Percentiles rank a stretch among this genome's conserved stretches.
These are phyloP conservation scores for Vanessa cardui DNA, from an alignment of 2,888 invertebrate genomes.

Conservation along the genomic window DNA sequence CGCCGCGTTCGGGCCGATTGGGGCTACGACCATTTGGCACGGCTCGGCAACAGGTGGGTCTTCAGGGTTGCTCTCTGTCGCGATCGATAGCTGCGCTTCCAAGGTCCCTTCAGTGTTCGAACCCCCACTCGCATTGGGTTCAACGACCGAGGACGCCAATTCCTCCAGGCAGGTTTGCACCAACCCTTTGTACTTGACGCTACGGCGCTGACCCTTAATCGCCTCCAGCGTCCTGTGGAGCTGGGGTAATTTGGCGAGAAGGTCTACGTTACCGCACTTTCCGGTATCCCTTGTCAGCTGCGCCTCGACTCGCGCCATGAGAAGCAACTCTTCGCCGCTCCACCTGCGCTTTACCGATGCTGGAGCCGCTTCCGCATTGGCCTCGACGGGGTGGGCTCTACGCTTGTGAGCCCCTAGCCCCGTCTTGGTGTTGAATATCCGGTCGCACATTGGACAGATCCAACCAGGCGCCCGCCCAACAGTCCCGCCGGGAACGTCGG, in stretches of 20 bases:
- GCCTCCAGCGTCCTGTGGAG: constrained; percentile 35
- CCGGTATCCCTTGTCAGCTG: no score
- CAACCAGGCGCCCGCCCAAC: no score
- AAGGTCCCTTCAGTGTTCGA: not conserved
- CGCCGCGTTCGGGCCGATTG: constrained; percentile 9
- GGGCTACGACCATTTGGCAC: not conserved
- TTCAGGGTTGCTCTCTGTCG: not conserved
- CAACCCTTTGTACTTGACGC: constrained; percentile 25
- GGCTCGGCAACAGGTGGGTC: constrained; percentile 6
- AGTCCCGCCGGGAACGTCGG: no score
- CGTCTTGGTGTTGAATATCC: no score
- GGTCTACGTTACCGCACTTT: constrained; percentile 24
- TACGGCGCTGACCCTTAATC: constrained; percentile 34
- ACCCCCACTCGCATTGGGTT: not conserved
- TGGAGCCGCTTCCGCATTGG: no score
- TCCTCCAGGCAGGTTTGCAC: constrained; percentile 27
- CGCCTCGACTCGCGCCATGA: no score
- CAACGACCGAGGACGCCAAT: not conserved
- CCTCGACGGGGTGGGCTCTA: no score
- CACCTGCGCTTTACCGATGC: no score
- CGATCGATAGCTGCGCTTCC: not conserved
- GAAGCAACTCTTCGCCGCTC: no score
- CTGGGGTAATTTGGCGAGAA: constrained; percentile 27
- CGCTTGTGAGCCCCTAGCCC: no score
- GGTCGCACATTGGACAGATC: no score